Evolutionary conservation across 2,888 invertebrate genomes (phyloP), one percentile per base, ranked within the genome.

Genomic region (Eupithecia vulgata): DNA sequence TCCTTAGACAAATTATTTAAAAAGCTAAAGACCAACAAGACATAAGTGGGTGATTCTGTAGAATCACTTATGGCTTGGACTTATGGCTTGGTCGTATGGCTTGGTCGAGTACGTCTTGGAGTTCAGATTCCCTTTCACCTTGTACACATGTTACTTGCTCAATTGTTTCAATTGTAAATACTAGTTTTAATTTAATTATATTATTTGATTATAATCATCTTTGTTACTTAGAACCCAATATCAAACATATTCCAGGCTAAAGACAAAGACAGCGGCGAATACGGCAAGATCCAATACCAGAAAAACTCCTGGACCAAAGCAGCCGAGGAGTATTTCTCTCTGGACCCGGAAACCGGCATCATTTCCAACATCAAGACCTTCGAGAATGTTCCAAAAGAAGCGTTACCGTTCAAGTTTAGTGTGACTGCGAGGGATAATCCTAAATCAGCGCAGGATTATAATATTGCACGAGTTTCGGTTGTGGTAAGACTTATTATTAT

Each of bases 191-290:
- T n/a, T n/a, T n/a, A n/a, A n/a, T n/a, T n/a, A n/a, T n/a, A n/a
- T n/a, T n/a, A n/a, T n/a, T n/a, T n/a, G n/a, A n/a, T n/a, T n/a
- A n/a, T n/a, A n/a, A n/a, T n/a, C n/a, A n/a, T n/a, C n/a, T n/a
- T n/a, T n/a, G n/a, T n/a, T n/a, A n/a, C n/a, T n/a, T n/a, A n/a
- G n/a, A n/a, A n/a, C n/a, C n/a, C 30, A 30, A 30, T 30, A n/a
- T 48, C 30, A 17, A 35, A 34, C n/a, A 6, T 7, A 62, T 77
- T 74, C 13, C 78, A 97, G 95, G 98, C 99, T 0, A 96, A 96
- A 79, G 99, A 99, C 89, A 95, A 95, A 79, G 99, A 99, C 87
- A 97, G 97, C 71, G 98, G 98, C 0, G 96, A 96, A 78, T 97
- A 95, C 87, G 98, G 98, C 1, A 96, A 96, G 84, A 92, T 99